Evolutionary conservation across 2,113 vertebrate genomes (phyloP).

Genomic region (Alosa alosa): DNA sequence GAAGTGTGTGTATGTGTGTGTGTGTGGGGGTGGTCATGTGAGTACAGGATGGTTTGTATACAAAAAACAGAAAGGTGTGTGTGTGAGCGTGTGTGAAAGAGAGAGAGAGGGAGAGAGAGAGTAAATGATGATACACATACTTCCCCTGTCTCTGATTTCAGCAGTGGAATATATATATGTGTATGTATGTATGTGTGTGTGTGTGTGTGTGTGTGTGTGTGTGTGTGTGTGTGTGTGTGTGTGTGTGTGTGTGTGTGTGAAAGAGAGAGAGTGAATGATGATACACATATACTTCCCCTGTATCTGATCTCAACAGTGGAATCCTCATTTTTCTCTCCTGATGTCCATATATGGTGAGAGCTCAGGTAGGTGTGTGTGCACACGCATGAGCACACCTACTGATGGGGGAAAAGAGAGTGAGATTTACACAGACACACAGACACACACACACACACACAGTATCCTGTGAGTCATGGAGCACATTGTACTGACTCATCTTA

Average conservation of each 20-base stretch:
- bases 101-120: no score
- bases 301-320: slow-evolving; percentile 9
- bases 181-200: not conserved
- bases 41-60: no score
- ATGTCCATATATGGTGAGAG: slow-evolving; percentile 49
- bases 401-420: not conserved
- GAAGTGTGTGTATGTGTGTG: no score
- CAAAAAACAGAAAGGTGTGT: no score
- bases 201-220: slow-evolving; percentile 20
- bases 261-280: slow-evolving; percentile 30
- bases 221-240: not conserved
- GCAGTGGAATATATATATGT: not conserved
- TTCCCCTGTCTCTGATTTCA: no score
- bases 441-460: not conserved
- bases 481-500: slow-evolving; percentile 23
- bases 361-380: slow-evolving; percentile 37
- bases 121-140: no score
- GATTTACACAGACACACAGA: not conserved
- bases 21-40: no score
- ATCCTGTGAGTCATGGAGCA: slow-evolving; percentile 39
- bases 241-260: not conserved
- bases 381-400: no score
- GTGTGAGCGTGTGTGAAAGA: no score
- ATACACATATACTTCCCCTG: slow-evolving; percentile 11
- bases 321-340: slow-evolving; percentile 36